Percentiles rank a stretch among this genome's conserved stretches.
These are phyloP conservation scores for Galerucella nymphaeae DNA, from an alignment of 2,888 invertebrate species.

Conservation along the genomic window DNA sequence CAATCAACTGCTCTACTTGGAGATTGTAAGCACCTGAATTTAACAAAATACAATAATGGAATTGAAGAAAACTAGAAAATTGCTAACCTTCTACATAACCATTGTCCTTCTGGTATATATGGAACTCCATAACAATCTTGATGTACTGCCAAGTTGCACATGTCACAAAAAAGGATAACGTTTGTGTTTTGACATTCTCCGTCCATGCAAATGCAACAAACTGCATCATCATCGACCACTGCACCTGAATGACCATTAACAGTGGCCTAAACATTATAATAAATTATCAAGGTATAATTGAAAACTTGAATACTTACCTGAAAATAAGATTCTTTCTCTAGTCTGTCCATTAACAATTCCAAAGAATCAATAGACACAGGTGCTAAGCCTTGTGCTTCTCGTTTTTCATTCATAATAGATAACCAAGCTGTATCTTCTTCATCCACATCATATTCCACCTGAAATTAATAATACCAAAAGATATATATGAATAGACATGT, in stretches of 20 bases:
- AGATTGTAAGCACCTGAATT: conserved; percentile 88
- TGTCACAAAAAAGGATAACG: conserved; percentile 98
- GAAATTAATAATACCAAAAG: not conserved
- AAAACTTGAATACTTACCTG: conserved; percentile 68
- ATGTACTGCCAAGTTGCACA: conserved; percentile 99
- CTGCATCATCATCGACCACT: conserved; percentile 96
- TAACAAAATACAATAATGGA: not conserved
- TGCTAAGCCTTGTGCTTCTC: conserved; percentile 77
- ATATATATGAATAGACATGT: too few species aligned
- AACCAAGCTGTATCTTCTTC: conserved; percentile 98
- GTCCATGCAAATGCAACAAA: conserved; percentile 98
- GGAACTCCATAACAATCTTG: conserved; percentile 97
- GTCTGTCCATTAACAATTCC: conserved; percentile 95
- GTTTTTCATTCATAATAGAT: conserved; percentile 85
- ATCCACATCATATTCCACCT: conserved; percentile 95
- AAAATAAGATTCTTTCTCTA: conserved; percentile 98
- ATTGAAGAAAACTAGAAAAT: not conserved
- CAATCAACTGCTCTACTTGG: conserved; percentile 97
- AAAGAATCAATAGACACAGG: conserved; percentile 89
- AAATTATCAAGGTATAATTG: not conserved
- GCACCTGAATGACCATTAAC: conserved; percentile 78
- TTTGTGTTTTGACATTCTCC: conserved; percentile 99
- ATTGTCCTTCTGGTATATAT: conserved; percentile 76
- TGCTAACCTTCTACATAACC: conserved; percentile 82
- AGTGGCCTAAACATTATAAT: conserved; percentile 65